Evolutionary conservation across 2,797 vertebrate species (phyloP).

Genomic region (Zenarchopterus dispar): DNA sequence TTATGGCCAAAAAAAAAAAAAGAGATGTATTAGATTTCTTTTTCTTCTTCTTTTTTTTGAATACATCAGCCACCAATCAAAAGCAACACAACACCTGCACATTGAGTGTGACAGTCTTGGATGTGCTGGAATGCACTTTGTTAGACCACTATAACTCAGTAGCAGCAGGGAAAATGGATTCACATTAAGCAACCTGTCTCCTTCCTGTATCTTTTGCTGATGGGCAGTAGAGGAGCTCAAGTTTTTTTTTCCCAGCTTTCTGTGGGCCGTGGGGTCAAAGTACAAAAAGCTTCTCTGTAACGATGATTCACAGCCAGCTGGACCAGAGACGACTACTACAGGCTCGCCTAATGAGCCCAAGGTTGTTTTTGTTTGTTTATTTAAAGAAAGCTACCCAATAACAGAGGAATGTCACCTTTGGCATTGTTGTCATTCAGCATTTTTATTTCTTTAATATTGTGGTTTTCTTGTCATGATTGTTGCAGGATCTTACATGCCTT

Average conservation of each 20-base stretch:
- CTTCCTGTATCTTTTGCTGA: conserved; percentile 44
- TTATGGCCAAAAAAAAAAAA: conserved; percentile 30
- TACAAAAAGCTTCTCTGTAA: conserved; percentile 65
- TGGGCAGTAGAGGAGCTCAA: conserved; percentile 40
- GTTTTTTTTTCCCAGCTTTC: conserved; percentile 48
- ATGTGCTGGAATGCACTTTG: conserved; percentile 50
- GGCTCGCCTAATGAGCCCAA: conserved; percentile 46
- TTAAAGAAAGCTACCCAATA: conserved; percentile 39
- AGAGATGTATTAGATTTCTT: conserved; percentile 3
- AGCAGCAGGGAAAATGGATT: conserved; percentile 32
- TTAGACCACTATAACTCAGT: conserved; percentile 46
- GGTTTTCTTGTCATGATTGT: too few species aligned
- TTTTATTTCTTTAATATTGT: too few species aligned
- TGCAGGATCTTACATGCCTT: too few species aligned
- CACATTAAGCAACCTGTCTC: conserved; percentile 50
- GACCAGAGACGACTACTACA: conserved; percentile 37
- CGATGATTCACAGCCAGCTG: conserved; percentile 54
- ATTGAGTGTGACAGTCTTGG: conserved; percentile 23
- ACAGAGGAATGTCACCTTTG: conserved; percentile 62
- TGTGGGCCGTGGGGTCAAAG: conserved; percentile 64
- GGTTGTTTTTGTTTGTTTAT: neutral
- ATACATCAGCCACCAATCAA: conserved; percentile 32
- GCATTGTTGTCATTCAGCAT: conserved; percentile 38
- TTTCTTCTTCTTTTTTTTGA: conserved; percentile 3
- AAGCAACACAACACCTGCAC: conserved; percentile 41